phyloP scores from a whole-genome alignment of 2,113 vertebrate genomes.

The Pipa parva region DNA sequence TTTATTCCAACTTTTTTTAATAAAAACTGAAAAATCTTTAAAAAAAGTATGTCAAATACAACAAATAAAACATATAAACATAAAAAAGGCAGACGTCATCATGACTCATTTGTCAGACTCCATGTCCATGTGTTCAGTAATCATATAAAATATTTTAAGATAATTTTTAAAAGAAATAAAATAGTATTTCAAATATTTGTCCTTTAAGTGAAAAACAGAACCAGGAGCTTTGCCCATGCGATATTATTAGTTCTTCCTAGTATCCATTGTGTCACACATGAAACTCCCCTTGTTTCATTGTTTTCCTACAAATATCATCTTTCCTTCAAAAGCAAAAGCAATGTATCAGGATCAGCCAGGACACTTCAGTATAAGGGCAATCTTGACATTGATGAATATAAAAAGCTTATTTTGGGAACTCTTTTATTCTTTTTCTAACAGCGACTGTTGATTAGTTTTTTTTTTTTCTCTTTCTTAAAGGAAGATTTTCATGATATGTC shows the following conservation, averaged over 20 bases:
- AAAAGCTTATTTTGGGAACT: constrained; percentile 7
- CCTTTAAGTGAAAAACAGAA: too few species aligned
- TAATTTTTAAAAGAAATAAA: background rate
- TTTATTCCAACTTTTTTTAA: too few species aligned
- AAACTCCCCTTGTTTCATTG: constrained; percentile 3
- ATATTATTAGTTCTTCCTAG: background rate
- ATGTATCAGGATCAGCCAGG: constrained; percentile 1
- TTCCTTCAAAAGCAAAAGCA: constrained; percentile 14
- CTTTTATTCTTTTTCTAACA: background rate
- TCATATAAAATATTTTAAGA: too few species aligned
- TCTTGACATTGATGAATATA: constrained; percentile 36
- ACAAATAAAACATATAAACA: too few species aligned
- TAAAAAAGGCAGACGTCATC: too few species aligned
- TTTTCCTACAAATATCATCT: constrained; percentile 30
- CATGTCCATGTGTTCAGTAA: too few species aligned
- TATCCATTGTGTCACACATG: constrained; percentile 3
- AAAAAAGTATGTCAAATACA: too few species aligned
- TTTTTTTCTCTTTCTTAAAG: background rate
- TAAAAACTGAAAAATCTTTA: too few species aligned
- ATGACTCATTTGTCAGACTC: too few species aligned
- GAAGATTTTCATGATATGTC: constrained; percentile 12
- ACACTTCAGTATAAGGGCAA: constrained; percentile 23
- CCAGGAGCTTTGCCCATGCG: background rate
- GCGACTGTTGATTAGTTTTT: constrained; percentile 11
- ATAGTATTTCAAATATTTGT: too few species aligned